Base-by-base conservation (phyloP, 2,113 vertebrate genomes). In the Taurulus bubalis region DNA sequence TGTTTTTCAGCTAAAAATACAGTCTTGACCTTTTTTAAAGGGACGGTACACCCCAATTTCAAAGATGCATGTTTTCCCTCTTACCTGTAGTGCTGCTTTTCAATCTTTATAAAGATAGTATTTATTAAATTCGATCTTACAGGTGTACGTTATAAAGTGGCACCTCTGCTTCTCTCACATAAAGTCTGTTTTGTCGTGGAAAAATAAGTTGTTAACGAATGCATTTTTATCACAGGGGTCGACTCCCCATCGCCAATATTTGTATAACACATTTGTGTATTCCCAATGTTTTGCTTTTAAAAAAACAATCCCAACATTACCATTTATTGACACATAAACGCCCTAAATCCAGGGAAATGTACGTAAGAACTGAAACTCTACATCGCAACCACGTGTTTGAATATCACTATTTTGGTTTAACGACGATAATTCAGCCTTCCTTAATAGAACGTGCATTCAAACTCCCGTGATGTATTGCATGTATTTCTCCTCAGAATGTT, bases 401-500 rank as follows among this genome's bases (percentile, higher is more conserved):
- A 24, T 55, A 24, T 26, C 3, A n/a, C 20, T 0, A 28, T 58
- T 64, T 64, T 24, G 3, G 36, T 14, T n/a, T 40, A n/a, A 24
- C 12, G 20, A 24, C 6, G 8, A 20, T 22, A 62, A 36, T 62
- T 9, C 10, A 38, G 62, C 34, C 34, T 40, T 40, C 16, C 7
- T 32, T 30, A 30, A 14, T 15, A 60, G 58, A 60, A 60, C 16
- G 28, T 60, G 7, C 16, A 18, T 32, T 60, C 3, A 24, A 34
- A 9, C 18, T 38, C 62, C 22, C 12, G 11, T 40, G 8, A 40
- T 38, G 32, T 62, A 10, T 1, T 34, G 8, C 16, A 22, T 62
- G 30, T 62, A 8, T 58, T 58, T 58, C 12, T 58, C 55, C 0
- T 28, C 86, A 98, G 97, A 95, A 96, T 0, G 94, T 99, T 66